These are phyloP conservation scores for Axis porcinus DNA, from an alignment of 2,113 vertebrate genomes.

Conservation along the genomic window DNA sequence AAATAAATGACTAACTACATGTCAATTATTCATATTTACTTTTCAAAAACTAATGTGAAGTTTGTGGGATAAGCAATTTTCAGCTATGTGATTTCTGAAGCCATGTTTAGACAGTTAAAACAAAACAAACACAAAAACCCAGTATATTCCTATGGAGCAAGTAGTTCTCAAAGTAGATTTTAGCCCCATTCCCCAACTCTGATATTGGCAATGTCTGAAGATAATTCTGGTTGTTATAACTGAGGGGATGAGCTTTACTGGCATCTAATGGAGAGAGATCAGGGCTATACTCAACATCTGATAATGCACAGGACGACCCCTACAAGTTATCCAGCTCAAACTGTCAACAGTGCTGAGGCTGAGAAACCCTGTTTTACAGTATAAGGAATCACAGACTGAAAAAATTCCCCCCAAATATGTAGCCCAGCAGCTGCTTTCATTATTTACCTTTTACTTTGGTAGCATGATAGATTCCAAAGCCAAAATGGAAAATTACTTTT, in stretches of 20 bases:
- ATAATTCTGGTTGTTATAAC: neutral
- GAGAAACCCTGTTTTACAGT: neutral
- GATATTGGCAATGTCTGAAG: neutral
- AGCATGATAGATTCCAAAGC: neutral
- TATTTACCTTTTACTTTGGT: neutral
- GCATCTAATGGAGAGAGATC: neutral
- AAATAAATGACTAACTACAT: neutral
- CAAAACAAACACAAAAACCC: neutral
- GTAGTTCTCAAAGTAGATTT: neutral
- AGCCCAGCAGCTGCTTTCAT: neutral
- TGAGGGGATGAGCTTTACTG: neutral
- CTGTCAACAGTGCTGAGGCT: neutral
- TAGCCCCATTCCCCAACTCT: neutral
- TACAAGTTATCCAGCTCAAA: neutral
- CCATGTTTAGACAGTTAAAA: neutral
- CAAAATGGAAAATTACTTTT: constrained; percentile 4
- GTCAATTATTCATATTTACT: neutral
- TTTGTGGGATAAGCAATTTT: neutral
- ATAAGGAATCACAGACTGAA: neutral
- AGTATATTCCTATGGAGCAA: neutral
- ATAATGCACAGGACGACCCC: neutral
- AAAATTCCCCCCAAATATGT: neutral
- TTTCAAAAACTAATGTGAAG: neutral
- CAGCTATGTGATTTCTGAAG: neutral
- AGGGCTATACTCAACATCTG: neutral